phyloP scores from a whole-genome alignment of 2,113 vertebrate genomes.

The Macroglossus sobrinus region DNA sequence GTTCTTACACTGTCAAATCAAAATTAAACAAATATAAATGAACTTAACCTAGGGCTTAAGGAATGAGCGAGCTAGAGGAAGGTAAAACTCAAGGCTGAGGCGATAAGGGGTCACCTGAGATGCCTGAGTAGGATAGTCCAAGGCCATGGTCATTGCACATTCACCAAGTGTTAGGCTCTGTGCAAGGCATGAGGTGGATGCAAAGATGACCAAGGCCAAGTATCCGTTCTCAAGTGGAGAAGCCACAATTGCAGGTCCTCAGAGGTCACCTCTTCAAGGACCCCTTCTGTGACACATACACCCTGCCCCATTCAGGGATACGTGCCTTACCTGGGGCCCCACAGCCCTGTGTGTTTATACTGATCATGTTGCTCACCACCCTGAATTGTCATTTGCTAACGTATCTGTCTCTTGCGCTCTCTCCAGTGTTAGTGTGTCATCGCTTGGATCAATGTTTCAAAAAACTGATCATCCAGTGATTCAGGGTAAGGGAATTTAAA shows the following conservation, averaged over 20 bases:
- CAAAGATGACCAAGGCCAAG: neutral
- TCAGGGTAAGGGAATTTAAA: neutral
- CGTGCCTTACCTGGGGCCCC: neutral
- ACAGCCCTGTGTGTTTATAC: rapidly evolving
- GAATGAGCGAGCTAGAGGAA: neutral
- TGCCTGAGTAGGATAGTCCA: neutral
- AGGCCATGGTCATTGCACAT: neutral
- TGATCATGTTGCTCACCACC: neutral
- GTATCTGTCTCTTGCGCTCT: neutral
- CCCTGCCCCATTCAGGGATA: neutral
- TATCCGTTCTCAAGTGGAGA: neutral
- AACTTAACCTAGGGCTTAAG: neutral
- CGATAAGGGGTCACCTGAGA: neutral
- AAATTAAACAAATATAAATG: neutral
- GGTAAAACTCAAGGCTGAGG: neutral
- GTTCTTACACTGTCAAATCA: neutral
- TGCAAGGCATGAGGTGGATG: neutral
- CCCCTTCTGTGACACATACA: neutral
- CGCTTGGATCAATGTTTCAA: neutral
- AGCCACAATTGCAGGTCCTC: neutral
- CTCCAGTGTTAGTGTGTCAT: too few species aligned
- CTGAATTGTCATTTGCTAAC: neutral
- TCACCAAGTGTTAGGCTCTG: neutral
- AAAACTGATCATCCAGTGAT: neutral
- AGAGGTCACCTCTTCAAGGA: neutral